Percentiles rank a stretch among this genome's conserved stretches.
Evolutionary conservation across 2,113 vertebrate genomes (phyloP).

Genomic region (Gymnorhina tibicen): DNA sequence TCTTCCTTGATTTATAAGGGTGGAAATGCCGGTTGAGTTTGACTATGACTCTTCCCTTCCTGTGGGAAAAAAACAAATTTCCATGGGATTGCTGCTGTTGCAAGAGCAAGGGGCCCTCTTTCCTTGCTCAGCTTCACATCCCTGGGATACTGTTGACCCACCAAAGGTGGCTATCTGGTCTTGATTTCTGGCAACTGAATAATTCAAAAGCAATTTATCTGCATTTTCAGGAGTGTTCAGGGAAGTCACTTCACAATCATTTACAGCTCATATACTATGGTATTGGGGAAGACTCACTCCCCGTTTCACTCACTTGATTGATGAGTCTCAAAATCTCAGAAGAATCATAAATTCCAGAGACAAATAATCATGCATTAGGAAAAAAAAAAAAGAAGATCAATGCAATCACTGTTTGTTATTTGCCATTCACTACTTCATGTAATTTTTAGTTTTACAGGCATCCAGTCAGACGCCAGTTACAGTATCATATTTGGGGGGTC

Average conservation of each 20-base stretch:
- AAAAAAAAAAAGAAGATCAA: not conserved
- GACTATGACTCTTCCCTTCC: not conserved
- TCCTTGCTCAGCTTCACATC: not conserved
- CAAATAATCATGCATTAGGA: slow-evolving; percentile 3
- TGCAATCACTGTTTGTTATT: not conserved
- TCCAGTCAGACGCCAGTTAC: not conserved
- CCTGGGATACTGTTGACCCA: not conserved
- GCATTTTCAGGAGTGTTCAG: not conserved
- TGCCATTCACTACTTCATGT: not conserved
- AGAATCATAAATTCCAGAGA: slow-evolving; percentile 11
- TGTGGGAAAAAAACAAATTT: not conserved
- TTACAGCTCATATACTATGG: not conserved
- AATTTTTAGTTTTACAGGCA: not conserved
- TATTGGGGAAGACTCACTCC: not conserved
- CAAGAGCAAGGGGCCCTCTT: not conserved
- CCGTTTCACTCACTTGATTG: not conserved
- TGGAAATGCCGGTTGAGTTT: not conserved
- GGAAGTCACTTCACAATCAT: not conserved
- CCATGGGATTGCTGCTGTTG: not conserved
- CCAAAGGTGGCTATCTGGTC: not conserved
- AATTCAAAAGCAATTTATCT: slow-evolving; percentile 19
- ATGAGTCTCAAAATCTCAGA: slow-evolving; percentile 26
- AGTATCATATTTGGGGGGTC: not conserved
- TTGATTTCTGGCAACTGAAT: not conserved
- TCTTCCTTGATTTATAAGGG: not conserved